Percentiles rank a stretch among this genome's conserved stretches.
Evolutionary conservation across 2,888 invertebrate genomes (phyloP).

Genomic region (Drosophila nr. perissopoda): DNA sequence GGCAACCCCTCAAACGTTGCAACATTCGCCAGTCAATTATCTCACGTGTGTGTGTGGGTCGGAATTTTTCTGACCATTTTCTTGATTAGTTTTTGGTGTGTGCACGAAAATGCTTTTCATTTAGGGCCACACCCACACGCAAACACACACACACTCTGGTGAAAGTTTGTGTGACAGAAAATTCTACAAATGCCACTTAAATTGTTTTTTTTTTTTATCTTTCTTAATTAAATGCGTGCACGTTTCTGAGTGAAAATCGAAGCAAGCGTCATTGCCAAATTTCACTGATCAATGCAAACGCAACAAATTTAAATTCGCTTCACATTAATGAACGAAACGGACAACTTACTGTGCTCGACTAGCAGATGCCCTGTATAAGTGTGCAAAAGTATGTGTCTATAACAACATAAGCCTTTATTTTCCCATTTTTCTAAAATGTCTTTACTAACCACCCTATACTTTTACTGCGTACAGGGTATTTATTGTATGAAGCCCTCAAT

Average conservation of each 20-base stretch:
- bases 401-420: no score
- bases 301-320: slow-evolving; percentile 54
- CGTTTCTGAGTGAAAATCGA: slow-evolving; percentile 50
- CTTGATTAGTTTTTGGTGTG: slow-evolving; percentile 51
- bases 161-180: slow-evolving; percentile 46
- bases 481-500: slow-evolving; percentile 39
- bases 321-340: slow-evolving; percentile 34
- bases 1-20: slow-evolving; percentile 35
- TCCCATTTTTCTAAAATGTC: no score
- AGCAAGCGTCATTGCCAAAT: slow-evolving; percentile 40
- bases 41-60: slow-evolving; percentile 11
- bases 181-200: slow-evolving; percentile 53
- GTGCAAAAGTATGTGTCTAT: no score
- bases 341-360: neutral
- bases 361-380: neutral
- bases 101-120: slow-evolving; percentile 40
- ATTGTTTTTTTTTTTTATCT: neutral
- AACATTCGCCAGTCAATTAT: slow-evolving; percentile 67
- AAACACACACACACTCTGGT: slow-evolving; percentile 20
- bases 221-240: slow-evolving; percentile 53
- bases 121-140: slow-evolving; percentile 40
- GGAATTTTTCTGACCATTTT: slow-evolving; percentile 48
- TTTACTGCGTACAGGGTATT: neutral
- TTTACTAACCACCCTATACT: neutral
- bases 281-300: slow-evolving; percentile 45